These are phyloP conservation scores for Sylvia borin DNA, from an alignment of 2,797 vertebrate species.

Conservation along the genomic window DNA sequence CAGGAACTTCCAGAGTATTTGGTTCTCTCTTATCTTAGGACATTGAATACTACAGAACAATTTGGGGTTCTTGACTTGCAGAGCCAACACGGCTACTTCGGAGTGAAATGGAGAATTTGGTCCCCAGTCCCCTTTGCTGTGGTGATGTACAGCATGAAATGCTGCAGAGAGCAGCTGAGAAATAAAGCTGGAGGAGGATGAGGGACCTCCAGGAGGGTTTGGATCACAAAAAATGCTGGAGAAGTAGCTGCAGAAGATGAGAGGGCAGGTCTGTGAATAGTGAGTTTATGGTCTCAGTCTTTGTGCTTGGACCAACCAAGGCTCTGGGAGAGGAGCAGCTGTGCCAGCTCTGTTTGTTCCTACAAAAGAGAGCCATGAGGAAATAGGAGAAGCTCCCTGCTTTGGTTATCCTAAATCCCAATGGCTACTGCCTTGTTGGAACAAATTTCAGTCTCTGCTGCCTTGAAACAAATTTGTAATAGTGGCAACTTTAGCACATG, in stretches of 20 bases:
- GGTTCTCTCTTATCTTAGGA: background rate
- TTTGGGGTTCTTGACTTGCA: background rate
- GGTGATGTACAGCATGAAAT: background rate
- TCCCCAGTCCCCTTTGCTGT: fast-evolving
- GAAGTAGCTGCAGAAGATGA: background rate
- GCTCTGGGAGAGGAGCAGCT: background rate
- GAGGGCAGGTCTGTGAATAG: background rate
- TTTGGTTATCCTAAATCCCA: background rate
- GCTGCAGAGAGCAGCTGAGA: background rate
- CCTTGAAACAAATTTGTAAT: background rate
- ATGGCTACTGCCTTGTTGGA: fast-evolving
- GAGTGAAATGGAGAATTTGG: background rate
- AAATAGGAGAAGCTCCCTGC: background rate
- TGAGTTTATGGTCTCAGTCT: background rate
- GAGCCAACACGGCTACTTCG: background rate
- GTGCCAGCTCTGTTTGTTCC: background rate
- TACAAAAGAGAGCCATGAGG: background rate
- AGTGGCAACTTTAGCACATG: background rate
- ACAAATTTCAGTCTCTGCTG: background rate
- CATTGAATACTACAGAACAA: background rate
- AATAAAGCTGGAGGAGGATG: background rate
- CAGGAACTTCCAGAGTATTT: background rate
- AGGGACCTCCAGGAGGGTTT: background rate
- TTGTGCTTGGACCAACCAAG: background rate
- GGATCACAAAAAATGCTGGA: background rate